phyloP scores from a whole-genome alignment of 2,888 invertebrate genomes.

The Ormia ochracea region DNA sequence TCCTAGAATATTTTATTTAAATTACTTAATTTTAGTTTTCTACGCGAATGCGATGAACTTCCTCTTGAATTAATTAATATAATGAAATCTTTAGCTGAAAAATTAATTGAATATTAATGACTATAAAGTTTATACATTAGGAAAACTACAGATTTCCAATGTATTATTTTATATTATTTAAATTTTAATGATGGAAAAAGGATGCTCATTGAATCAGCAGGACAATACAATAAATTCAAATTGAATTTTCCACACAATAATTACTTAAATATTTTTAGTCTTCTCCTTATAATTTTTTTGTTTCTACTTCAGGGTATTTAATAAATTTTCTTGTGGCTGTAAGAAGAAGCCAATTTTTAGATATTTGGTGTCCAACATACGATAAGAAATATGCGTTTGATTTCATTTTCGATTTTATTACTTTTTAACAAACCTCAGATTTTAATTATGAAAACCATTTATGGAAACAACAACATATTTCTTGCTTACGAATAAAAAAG shows the following conservation, averaged over 20 bases:
- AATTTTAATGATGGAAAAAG: background rate
- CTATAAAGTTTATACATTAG: too few species aligned
- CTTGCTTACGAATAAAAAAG: background rate
- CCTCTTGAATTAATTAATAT: too few species aligned
- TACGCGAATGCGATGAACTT: too few species aligned
- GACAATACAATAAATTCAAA: background rate
- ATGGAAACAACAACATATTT: background rate
- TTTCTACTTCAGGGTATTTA: background rate
- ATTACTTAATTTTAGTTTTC: too few species aligned
- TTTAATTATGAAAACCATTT: slow-evolving; percentile 2
- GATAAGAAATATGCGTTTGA: background rate
- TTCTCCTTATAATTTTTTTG: background rate
- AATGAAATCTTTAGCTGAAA: too few species aligned
- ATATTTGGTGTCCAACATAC: background rate
- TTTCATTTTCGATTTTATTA: background rate
- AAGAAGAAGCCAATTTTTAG: background rate
- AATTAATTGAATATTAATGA: too few species aligned
- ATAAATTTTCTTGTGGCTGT: background rate
- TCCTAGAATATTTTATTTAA: too few species aligned
- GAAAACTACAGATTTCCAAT: too few species aligned
- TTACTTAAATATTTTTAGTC: background rate
- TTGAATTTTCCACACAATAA: background rate
- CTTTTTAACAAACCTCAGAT: slow-evolving; percentile 3
- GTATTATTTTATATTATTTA: background rate
- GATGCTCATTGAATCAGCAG: background rate